These are phyloP conservation scores for Dermolepida albohirtum DNA, from an alignment of 2,888 invertebrate species.

Conservation along the genomic window DNA sequence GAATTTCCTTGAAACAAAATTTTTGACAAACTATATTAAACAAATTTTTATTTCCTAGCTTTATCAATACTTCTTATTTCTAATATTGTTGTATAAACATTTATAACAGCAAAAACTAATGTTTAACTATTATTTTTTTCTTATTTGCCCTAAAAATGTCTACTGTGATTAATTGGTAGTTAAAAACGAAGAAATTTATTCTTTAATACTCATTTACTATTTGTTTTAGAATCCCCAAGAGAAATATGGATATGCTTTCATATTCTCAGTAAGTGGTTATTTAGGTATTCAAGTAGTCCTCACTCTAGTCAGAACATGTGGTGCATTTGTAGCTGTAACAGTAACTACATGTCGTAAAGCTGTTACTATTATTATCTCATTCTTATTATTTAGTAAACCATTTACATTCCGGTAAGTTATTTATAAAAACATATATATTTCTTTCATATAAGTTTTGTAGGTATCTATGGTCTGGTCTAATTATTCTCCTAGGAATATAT, in stretches of 20 bases:
- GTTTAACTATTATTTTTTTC: no score
- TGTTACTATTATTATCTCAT: conserved; percentile 91
- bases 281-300: conserved; percentile 94
- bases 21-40: no score
- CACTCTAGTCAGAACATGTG: conserved; percentile 87
- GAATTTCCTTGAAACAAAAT: no score
- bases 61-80: no score
- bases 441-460: conserved; percentile 63
- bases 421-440: conserved; percentile 12
- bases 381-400: conserved; percentile 93
- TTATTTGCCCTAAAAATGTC: no score
- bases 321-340: conserved; percentile 93
- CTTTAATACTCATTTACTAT: conserved; percentile 12
- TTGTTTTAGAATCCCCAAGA: conserved; percentile 72
- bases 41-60: no score
- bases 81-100: no score
- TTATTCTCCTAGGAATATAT: conserved; percentile 92
- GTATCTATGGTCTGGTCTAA: conserved; percentile 89
- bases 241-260: conserved; percentile 86
- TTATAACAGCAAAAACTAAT: no score
- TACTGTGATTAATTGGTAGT: no score
- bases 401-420: conserved; percentile 79
- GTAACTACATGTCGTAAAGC: conserved; percentile 93
- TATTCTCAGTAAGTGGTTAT: conserved; percentile 92
- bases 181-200: no score